Conservation (phyloP, 2,113 vertebrate species). For the Alaudala cheleensis region DNA sequence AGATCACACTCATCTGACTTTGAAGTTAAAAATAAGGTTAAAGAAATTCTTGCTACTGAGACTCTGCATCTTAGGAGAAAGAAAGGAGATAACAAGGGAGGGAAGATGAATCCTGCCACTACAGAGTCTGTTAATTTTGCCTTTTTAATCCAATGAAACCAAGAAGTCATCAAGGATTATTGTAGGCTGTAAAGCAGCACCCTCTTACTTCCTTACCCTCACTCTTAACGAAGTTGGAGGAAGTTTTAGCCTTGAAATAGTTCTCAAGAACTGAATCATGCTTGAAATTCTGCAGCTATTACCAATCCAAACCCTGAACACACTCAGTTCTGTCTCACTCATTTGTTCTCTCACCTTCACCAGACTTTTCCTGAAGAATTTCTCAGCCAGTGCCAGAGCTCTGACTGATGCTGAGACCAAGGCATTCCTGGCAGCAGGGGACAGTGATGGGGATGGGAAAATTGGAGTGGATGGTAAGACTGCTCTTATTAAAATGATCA, state of each 20-base stretch:
- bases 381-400: slow-evolving; percentile 71
- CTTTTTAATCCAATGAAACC: neutral
- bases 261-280: neutral
- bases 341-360: neutral
- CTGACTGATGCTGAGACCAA: slow-evolving; percentile 78
- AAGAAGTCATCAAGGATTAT: neutral
- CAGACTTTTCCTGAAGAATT: slow-evolving; percentile 83
- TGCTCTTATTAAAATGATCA: neutral
- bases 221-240: neutral
- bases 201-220: neutral
- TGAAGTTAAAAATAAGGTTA: neutral
- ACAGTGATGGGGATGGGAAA: slow-evolving; percentile 81
- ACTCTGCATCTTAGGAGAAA: neutral
- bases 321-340: neutral
- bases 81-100: neutral
- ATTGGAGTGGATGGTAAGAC: slow-evolving; percentile 80
- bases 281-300: neutral
- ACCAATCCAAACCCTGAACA: neutral
- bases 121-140: neutral
- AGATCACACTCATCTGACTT: neutral
- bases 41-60: neutral
- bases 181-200: neutral
- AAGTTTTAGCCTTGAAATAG: neutral
- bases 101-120: neutral
- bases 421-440: slow-evolving; percentile 74